Evolutionary conservation across 2,113 vertebrate species (phyloP).

Genomic region (Tricholaema leucomelas): DNA sequence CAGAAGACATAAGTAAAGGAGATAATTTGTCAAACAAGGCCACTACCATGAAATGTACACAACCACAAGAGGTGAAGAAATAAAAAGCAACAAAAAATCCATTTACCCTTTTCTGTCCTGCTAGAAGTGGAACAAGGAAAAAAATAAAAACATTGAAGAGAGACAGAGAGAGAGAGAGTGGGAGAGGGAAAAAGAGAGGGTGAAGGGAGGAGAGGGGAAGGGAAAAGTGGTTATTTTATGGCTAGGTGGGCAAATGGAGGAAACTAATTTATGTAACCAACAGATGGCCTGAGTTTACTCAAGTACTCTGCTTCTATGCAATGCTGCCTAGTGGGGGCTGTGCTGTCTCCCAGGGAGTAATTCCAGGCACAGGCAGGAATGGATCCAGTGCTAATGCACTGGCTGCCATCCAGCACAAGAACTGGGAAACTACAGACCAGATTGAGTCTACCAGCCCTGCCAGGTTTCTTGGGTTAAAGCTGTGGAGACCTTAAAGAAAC

Average conservation of each 20-base stretch:
- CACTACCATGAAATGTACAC: not conserved
- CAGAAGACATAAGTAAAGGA: not conserved
- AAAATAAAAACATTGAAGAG: not conserved
- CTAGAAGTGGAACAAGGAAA: not conserved
- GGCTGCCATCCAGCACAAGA: conserved; percentile 34
- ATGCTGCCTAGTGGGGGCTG: conserved; percentile 41
- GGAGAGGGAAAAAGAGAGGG: no score
- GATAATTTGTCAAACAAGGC: not conserved
- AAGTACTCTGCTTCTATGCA: conserved; percentile 48
- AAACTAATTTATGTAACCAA: conserved; percentile 63
- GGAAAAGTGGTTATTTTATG: not conserved
- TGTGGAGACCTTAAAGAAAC: not conserved
- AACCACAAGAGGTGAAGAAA: not conserved
- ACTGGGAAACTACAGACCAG: not conserved
- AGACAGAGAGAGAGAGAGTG: accelerated
- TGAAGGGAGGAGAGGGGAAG: no score
- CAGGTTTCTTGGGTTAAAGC: not conserved
- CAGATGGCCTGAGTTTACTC: conserved; percentile 74
- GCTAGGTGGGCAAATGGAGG: not conserved
- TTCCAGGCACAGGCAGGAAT: conserved; percentile 43
- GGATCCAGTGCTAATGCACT: conserved; percentile 2
- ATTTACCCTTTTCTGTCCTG: not conserved
- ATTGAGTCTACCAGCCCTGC: not conserved
- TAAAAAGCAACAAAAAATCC: not conserved
- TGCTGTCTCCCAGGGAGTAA: conserved; percentile 24